Percentiles rank a stretch among this genome's conserved stretches.
These are phyloP conservation scores for Tetramorium parvispinum DNA, from an alignment of 1,140 invertebrate genomes.

Conservation along the genomic window DNA sequence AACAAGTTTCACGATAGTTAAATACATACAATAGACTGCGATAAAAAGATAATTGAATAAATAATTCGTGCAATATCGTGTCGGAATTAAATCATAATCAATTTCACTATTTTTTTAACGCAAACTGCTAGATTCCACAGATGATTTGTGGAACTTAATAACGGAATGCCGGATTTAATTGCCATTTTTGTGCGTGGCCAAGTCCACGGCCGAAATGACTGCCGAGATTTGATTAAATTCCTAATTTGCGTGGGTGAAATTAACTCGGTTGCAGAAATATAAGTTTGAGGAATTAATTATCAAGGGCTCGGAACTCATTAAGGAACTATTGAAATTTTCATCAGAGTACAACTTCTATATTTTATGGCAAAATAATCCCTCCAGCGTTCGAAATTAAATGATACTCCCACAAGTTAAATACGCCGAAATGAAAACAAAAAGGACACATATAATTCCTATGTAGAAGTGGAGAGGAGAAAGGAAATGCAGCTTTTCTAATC, in stretches of 20 bases:
- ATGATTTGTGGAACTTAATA: slow-evolving; percentile 64
- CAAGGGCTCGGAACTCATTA: slow-evolving; percentile 67
- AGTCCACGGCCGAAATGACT: slow-evolving; percentile 45
- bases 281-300: slow-evolving; percentile 74
- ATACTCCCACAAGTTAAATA: slow-evolving; percentile 34
- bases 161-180: slow-evolving; percentile 61
- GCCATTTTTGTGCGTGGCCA: slow-evolving; percentile 58
- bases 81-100: slow-evolving; percentile 30
- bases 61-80: background rate
- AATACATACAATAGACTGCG: background rate
- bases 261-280: slow-evolving; percentile 69
- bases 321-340: slow-evolving; percentile 71
- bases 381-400: slow-evolving; percentile 53
- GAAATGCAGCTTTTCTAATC: background rate
- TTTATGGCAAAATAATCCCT: slow-evolving; percentile 61
- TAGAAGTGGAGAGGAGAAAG: background rate
- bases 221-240: slow-evolving; percentile 72
- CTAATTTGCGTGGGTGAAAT: slow-evolving; percentile 70
- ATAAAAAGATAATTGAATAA: background rate
- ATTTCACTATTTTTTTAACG: slow-evolving; percentile 1
- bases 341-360: slow-evolving; percentile 67
- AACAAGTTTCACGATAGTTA: background rate
- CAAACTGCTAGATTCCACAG: background rate
- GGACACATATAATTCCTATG: background rate
- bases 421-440: slow-evolving; percentile 17